A percentile compares a stretch with the other conserved stretches of the same genome.
phyloP scores from a whole-genome alignment of 2,888 invertebrate genomes.

The Pandemis corylana region DNA sequence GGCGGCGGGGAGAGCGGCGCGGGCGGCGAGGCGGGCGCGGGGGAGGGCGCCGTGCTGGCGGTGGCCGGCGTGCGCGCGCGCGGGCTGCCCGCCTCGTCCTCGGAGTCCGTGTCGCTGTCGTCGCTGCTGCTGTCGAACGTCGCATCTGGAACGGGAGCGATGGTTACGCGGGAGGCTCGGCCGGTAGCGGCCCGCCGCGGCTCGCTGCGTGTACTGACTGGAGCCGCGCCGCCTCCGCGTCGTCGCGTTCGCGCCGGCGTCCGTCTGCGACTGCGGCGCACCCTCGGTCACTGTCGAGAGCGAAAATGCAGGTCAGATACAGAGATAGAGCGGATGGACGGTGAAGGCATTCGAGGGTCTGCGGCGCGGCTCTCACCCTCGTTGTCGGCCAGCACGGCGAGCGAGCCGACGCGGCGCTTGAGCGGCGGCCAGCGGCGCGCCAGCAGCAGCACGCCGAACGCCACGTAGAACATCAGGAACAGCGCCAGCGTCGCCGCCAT shows the following conservation, averaged over 20 bases:
- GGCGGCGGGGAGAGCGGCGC: constrained; percentile 50
- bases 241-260: neutral
- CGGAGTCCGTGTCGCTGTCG: constrained; percentile 71
- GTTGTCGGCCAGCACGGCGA: constrained; percentile 60
- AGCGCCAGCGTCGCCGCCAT: constrained; percentile 57
- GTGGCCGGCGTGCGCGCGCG: neutral
- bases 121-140: constrained; percentile 78
- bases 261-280: constrained; percentile 12
- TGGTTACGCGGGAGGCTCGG: neutral
- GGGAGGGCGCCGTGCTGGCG: constrained; percentile 15
- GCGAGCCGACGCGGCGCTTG: constrained; percentile 59
- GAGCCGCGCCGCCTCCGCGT: constrained; percentile 57
- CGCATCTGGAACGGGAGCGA: constrained; percentile 55
- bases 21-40: constrained; percentile 46
- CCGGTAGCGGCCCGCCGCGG: no score
- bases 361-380: neutral
- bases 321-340: no score
- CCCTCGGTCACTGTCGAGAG: neutral
- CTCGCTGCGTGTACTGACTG: constrained; percentile 48
- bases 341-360: no score
- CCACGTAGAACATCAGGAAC: constrained; percentile 68
- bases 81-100: constrained; percentile 45
- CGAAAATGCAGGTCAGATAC: neutral
- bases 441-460: constrained; percentile 66
- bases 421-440: constrained; percentile 69